A percentile compares a stretch with the other conserved stretches of the same genome.
These are phyloP conservation scores for Taeniopygia guttata DNA, from an alignment of 2,797 vertebrate species.

Conservation along the genomic window DNA sequence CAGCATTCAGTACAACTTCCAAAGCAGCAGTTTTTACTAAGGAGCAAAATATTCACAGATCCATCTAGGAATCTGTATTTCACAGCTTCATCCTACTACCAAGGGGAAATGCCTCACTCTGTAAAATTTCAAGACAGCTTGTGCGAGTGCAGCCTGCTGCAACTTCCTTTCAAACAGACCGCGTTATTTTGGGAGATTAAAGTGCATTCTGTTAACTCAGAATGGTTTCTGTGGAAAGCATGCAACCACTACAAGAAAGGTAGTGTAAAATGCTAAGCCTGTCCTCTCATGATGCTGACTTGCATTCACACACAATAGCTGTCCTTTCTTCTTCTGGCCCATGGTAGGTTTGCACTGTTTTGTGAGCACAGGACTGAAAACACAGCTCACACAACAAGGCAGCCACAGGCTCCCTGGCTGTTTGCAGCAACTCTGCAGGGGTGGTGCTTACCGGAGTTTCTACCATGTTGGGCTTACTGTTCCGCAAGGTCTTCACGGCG, in stretches of 20 bases:
- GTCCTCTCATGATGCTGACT: not conserved
- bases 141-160: not conserved
- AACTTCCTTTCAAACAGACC: not conserved
- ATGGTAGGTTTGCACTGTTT: not conserved
- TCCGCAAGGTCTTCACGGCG: constrained; percentile 94
- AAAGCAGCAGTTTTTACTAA: not conserved
- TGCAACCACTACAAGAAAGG: not conserved
- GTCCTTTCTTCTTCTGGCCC: not conserved
- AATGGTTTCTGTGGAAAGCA: not conserved
- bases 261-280: not conserved
- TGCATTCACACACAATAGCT: not conserved
- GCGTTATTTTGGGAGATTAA: not conserved
- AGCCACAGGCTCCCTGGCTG: not conserved
- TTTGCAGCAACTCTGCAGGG: not conserved
- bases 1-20: not conserved
- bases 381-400: fast-evolving
- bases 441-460: constrained; percentile 89
- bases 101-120: not conserved
- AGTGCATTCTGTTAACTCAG: not conserved
- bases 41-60: not conserved
- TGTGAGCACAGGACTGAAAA: not conserved
- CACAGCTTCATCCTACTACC: not conserved
- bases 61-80: not conserved
- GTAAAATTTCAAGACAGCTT: not conserved
- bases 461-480: constrained; percentile 99